Base-by-base conservation (phyloP, 2,797 vertebrate genomes). In the Eulemur coronatus region DNA sequence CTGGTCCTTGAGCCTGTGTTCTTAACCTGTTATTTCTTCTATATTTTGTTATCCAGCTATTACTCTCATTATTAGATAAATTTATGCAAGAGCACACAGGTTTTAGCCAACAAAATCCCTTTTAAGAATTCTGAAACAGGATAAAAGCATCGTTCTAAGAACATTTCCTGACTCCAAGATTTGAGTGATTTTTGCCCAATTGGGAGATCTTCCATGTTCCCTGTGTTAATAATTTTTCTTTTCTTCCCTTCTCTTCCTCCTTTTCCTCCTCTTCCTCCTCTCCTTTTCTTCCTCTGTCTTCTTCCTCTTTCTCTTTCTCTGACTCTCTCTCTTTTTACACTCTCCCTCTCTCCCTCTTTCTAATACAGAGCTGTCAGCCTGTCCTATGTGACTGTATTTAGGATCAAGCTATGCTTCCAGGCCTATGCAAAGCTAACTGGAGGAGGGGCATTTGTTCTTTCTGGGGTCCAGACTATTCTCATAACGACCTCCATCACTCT, bases 81-180 rank as follows among this genome's bases (percentile, higher is more conserved):
- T 73, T 30, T 50, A 57, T 89, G 33, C 26, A 41, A 81, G 13
- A 73, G 7, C 48, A 72, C 7, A 52, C 59, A 59, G n/a, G 48
- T 80, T 89, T 92, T 85, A 35, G 35, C 30, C 43, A 75, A 59
- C 24, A 65, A 52, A 38, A 75, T 87, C 5, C 41, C 30, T 69
- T 92, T 95, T 13, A 43, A 20, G 8, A 89, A 70, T 75, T 95
- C 33, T 55, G 59, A 94, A 84, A 88, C 7, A 92, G 87, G n/a
- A 43, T 73, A 38, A 85, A 46, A 88, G 5, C 59, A 35, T 33
- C 80, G 14, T 35, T 48, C 26, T 63, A 89, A 15, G n/a, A 85
- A 86, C 76, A 72, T 69, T 70, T 17, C 18, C 52, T 57, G 35
- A 5, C 10, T 11, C 2, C 3, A 59, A 38, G 12, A 61, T 80